Conservation (phyloP, 2,888 invertebrate genomes). For the Tillus elongatus region DNA sequence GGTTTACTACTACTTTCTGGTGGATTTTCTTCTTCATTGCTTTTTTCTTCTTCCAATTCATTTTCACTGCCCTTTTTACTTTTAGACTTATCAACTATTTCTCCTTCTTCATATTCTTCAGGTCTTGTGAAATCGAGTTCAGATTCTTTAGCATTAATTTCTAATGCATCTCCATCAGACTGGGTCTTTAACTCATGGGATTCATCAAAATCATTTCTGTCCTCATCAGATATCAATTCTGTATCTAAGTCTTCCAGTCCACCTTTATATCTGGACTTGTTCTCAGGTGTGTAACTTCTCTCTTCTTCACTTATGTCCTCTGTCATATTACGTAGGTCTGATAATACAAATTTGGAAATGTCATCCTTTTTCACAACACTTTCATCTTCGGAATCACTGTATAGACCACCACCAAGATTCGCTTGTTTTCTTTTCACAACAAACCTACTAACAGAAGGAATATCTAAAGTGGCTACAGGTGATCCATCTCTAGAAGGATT, state of each 20-base stretch:
- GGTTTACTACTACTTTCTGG: conserved; percentile 34
- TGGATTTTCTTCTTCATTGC: conserved; percentile 20
- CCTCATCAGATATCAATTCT: conserved; percentile 67
- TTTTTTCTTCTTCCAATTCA: conserved; percentile 24
- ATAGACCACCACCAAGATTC: conserved; percentile 23
- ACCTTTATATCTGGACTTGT: conserved; percentile 36
- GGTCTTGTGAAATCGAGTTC: conserved; percentile 40
- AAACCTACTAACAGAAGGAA: neutral
- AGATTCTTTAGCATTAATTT: conserved; percentile 42
- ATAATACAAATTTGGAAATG: conserved; percentile 29
- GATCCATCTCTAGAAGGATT: neutral
- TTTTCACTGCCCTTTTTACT: conserved; percentile 19
- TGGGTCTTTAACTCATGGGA: conserved; percentile 39
- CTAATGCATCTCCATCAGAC: conserved; percentile 41
- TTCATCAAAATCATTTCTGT: conserved; percentile 57
- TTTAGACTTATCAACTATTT: conserved; percentile 46
- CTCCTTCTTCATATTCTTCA: conserved; percentile 49
- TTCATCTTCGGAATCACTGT: conserved; percentile 41
- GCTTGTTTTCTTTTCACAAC: conserved; percentile 11
- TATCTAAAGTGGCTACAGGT: neutral
- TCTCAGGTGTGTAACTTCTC: conserved; percentile 63
- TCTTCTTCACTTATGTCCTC: conserved; percentile 59
- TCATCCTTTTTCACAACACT: conserved; percentile 29
- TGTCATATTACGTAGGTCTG: conserved; percentile 46
- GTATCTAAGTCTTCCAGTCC: conserved; percentile 53